These are phyloP conservation scores for Prolemur simus DNA, from an alignment of 2,113 vertebrate species.

Conservation along the genomic window DNA sequence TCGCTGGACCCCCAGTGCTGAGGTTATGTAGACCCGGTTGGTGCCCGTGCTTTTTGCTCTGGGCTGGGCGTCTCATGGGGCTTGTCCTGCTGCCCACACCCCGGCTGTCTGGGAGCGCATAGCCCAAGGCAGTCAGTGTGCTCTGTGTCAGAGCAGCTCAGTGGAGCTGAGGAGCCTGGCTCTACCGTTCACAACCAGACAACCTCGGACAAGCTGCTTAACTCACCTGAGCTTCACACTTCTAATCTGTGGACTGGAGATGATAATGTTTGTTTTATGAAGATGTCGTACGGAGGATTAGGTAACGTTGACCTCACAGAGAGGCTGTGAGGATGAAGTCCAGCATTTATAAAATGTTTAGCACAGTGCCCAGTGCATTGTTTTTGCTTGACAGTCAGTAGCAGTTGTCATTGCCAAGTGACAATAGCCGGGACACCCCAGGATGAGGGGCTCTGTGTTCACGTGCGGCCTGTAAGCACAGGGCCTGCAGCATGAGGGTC, in stretches of 20 bases:
- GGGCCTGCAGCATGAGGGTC: background rate
- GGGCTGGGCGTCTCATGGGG: background rate
- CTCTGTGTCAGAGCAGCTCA: background rate
- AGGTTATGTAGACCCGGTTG: rapidly evolving
- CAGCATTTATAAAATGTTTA: background rate
- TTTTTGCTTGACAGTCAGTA: background rate
- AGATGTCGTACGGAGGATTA: background rate
- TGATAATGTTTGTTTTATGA: background rate
- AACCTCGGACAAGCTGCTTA: background rate
- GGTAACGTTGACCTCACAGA: background rate
- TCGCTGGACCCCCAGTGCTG: background rate
- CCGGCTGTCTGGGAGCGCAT: background rate
- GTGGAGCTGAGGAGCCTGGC: background rate
- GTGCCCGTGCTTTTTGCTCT: background rate
- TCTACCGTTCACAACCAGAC: background rate
- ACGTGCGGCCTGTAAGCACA: background rate
- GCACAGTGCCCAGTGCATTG: too few relatives aligned
- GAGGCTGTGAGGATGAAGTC: background rate
- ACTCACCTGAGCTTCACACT: background rate
- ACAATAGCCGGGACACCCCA: background rate
- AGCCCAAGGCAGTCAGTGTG: background rate
- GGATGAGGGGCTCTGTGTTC: background rate
- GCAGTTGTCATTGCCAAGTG: background rate
- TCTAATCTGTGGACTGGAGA: background rate
- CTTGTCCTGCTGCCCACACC: background rate